Conservation (phyloP, 2,888 invertebrate species). For the Drosophila paranaensis region DNA sequence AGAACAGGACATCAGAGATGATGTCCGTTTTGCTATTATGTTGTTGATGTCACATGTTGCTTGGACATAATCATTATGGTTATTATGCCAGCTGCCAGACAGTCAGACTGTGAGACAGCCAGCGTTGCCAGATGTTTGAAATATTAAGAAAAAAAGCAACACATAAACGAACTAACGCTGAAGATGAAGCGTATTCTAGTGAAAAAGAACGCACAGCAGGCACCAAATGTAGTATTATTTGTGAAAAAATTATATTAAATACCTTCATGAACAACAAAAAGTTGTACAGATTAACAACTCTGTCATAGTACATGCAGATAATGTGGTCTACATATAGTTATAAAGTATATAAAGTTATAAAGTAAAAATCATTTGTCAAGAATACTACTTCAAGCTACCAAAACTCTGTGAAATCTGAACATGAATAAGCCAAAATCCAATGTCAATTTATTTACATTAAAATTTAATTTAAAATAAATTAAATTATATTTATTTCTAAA, state of each 20-base stretch:
- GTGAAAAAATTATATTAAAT: too few species aligned
- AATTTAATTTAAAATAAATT: too few species aligned
- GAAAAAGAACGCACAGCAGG: neutral
- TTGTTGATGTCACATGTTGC: conserved; percentile 71
- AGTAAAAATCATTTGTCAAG: too few species aligned
- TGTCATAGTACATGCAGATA: too few species aligned
- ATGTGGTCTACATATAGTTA: too few species aligned
- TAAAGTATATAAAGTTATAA: too few species aligned
- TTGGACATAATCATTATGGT: conserved; percentile 62
- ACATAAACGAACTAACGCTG: neutral
- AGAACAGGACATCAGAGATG: conserved; percentile 1
- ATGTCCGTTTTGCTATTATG: conserved; percentile 37
- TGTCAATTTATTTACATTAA: too few species aligned
- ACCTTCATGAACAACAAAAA: neutral
- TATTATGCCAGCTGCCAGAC: conserved; percentile 37
- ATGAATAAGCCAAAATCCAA: too few species aligned
- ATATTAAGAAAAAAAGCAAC: neutral
- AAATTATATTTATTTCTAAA: too few species aligned
- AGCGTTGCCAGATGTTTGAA: conserved; percentile 40
- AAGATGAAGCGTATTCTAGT: neutral
- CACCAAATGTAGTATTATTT: neutral
- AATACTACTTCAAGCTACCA: too few species aligned
- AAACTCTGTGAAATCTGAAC: too few species aligned
- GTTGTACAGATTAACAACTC: neutral
- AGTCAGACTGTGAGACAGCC: neutral